phyloP scores from a whole-genome alignment of 2,113 vertebrate species.

The Larimichthys polyactis region DNA sequence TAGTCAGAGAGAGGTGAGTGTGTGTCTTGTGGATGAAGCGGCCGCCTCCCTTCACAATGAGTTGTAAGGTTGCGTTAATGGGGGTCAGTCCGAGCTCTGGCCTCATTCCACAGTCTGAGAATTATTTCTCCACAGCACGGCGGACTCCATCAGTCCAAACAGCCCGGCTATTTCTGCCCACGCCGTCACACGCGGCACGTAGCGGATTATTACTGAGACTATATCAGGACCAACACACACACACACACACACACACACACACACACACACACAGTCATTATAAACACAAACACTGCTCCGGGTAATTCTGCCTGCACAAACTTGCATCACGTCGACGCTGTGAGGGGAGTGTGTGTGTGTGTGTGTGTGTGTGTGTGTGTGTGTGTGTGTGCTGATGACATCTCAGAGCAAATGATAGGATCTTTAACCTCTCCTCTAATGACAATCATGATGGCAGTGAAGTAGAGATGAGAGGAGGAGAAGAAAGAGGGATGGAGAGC shows the following conservation, averaged over 20 bases:
- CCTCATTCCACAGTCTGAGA: conserved; percentile 46
- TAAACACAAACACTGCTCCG: neutral
- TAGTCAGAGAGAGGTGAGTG: conserved; percentile 9
- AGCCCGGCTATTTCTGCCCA: conserved; percentile 51
- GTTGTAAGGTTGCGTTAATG: conserved; percentile 49
- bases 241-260: too few species aligned
- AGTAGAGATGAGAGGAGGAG: conserved; percentile 29
- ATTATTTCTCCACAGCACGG: conserved; percentile 37
- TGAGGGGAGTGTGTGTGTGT: neutral
- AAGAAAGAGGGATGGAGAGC: conserved; percentile 6
- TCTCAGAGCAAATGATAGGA: conserved; percentile 26
- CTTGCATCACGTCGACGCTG: neutral
- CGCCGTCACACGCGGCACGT: conserved; percentile 2
- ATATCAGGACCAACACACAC: conserved; percentile 33
- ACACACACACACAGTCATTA: neutral
- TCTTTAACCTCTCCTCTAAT: conserved; percentile 66
- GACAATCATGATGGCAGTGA: conserved; percentile 37
- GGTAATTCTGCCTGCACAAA: conserved; percentile 22
- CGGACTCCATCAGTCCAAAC: conserved; percentile 43
- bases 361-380: accelerated
- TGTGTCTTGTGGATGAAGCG: neutral
- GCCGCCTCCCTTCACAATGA: conserved; percentile 25
- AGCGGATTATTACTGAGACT: conserved; percentile 42
- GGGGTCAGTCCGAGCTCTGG: conserved; percentile 52
- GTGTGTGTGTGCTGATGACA: conserved; percentile 19